phyloP scores from a whole-genome alignment of 1,140 invertebrate species.

The Panulirus ornatus region DNA sequence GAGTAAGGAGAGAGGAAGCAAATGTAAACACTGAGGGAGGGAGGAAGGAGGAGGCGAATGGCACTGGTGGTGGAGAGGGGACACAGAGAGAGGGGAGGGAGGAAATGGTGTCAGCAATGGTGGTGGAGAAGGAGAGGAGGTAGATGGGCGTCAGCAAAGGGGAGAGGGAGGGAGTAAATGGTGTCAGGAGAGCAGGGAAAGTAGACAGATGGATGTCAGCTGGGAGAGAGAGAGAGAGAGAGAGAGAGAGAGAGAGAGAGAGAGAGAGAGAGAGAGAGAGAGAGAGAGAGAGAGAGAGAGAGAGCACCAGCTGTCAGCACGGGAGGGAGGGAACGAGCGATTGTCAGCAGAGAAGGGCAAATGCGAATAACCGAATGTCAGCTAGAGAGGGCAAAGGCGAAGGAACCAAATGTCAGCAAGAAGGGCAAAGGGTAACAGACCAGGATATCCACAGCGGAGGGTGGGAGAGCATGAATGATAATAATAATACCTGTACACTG shows the following conservation, averaged over 20 bases:
- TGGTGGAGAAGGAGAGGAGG: not conserved
- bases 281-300: constrained; percentile 25
- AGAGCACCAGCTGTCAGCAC: not conserved
- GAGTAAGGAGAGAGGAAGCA: too few relatives aligned
- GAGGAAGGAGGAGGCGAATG: not conserved
- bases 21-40: too few relatives aligned
- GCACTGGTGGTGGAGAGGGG: not conserved
- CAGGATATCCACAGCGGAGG: too few relatives aligned
- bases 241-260: not conserved
- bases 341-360: not conserved
- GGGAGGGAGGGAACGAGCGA: not conserved
- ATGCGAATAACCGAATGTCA: not conserved
- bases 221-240: not conserved
- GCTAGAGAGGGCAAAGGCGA: not conserved
- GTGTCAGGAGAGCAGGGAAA: not conserved
- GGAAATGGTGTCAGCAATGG: not conserved
- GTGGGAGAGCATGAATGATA: too few relatives aligned
- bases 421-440: not conserved
- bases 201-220: not conserved
- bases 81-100: not conserved
- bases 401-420: not conserved
- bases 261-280: not conserved
- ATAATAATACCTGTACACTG: constrained; percentile 74
- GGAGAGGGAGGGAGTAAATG: not conserved
- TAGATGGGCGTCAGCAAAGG: not conserved